Evolutionary conservation across 2,888 invertebrate species (phyloP), one percentile per base, ranked within the genome.

Genomic region (Anticlea derivata): DNA sequence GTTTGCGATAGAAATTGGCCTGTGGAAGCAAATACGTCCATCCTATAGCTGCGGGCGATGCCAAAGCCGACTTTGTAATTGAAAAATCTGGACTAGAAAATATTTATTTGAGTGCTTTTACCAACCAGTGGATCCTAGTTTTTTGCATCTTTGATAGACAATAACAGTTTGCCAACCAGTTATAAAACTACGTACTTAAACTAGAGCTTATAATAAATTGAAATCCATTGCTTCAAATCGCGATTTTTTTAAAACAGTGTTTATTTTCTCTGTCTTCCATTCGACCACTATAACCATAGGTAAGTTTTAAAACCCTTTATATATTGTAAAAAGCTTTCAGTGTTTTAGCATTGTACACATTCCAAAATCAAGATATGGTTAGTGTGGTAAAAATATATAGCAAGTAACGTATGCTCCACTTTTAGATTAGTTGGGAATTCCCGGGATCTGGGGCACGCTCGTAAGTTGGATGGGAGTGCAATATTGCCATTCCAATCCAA

Each of bases 401-500:
- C 29, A 1, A 44, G 44, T 27, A 11, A 33, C 13, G 26, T 11
- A 11, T 22, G 43, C 38, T 44, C 43, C 26, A 53, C 48, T 48
- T 52, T 30, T 20, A 38, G 43, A 48, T 53, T 53, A 44, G 52
- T 48, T 48, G 48, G 22, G 43, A 47, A 53, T 39, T 34, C 20
- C 48, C 48, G 44, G 46, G 47, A 52, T 48, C 47, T 52, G 44
- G 52, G 44, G 17, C 48, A 53, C 38, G 38, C 41, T 46, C 39
- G 51, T 44, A 47, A 47, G 43, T 52, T 47, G 31, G 27, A 13
- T 38, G 40, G 34, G 39, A 41, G 30, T 39, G 39, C 43, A 30
- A 47, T 52, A 52, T 52, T 52, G 52, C 47, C 43, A 44, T 48
- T 52, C 43, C 52, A 7, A 48, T 48, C 35, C 30, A 30, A 45